Evolutionary conservation across 2,113 vertebrate species (phyloP).

Genomic region (Polyodon spathula): DNA sequence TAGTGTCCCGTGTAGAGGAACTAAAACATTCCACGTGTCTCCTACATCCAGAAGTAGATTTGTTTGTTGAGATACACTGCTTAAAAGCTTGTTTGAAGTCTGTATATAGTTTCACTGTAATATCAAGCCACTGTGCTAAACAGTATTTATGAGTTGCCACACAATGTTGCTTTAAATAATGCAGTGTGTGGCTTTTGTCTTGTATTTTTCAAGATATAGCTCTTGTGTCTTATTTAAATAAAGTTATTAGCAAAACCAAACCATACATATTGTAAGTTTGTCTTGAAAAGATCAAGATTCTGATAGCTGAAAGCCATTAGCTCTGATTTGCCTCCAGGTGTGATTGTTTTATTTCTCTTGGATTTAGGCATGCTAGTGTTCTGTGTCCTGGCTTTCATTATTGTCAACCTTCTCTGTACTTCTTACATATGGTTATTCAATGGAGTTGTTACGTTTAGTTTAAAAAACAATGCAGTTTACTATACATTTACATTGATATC

Average conservation of each 20-base stretch:
- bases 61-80: constrained; percentile 35
- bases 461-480: no score
- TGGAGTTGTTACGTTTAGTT: no score
- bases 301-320: no score
- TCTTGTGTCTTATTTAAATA: constrained; percentile 90
- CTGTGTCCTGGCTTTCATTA: neutral
- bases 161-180: constrained; percentile 65
- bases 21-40: constrained; percentile 52
- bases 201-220: constrained; percentile 78
- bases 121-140: constrained; percentile 64
- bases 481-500: no score
- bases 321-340: no score
- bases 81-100: constrained; percentile 57
- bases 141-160: constrained; percentile 65
- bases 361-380: no score
- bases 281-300: no score
- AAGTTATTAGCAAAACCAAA: constrained; percentile 68
- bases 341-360: no score
- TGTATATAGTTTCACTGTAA: constrained; percentile 66
- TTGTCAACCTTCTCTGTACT: no score
- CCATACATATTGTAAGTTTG: constrained; percentile 7
- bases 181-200: constrained; percentile 72
- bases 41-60: constrained; percentile 57
- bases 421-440: no score
- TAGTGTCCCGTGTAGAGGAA: constrained; percentile 58